phyloP scores from a whole-genome alignment of 2,113 vertebrate species.

The Pimephales promelas region DNA sequence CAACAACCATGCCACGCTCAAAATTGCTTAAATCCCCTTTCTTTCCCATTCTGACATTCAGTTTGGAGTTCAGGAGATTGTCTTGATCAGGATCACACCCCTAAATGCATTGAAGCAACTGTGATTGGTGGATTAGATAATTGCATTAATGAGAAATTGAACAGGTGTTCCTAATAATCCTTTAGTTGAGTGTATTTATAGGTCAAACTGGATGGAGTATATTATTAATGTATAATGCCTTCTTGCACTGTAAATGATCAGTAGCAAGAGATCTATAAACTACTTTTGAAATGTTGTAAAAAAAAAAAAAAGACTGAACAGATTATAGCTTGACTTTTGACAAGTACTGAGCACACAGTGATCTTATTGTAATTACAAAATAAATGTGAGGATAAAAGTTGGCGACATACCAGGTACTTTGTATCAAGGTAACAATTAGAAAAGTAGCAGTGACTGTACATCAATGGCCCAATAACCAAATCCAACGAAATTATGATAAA shows the following conservation, averaged over 20 bases:
- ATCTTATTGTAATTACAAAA: neutral
- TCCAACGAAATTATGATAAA: neutral
- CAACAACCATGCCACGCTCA: too few species aligned
- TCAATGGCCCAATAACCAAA: neutral
- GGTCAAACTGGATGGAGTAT: neutral
- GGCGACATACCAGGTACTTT: neutral
- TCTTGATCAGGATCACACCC: too few species aligned
- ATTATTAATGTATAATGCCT: neutral
- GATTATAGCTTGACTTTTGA: neutral
- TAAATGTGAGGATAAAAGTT: neutral
- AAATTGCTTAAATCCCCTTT: too few species aligned
- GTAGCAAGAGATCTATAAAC: neutral
- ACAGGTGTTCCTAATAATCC: too few species aligned
- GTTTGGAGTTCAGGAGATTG: too few species aligned
- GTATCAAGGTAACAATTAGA: neutral
- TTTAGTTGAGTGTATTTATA: too few species aligned
- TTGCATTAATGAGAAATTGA: too few species aligned
- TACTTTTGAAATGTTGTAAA: neutral
- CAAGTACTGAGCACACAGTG: neutral
- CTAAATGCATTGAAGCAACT: too few species aligned
- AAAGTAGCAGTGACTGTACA: accelerated
- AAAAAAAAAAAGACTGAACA: neutral
- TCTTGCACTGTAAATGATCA: too few species aligned
- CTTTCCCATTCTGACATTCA: too few species aligned
- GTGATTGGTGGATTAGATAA: too few species aligned